Percentiles rank a stretch among this genome's conserved stretches.
phyloP scores from a whole-genome alignment of 2,113 vertebrate species.

The Mohoua ochrocephala region DNA sequence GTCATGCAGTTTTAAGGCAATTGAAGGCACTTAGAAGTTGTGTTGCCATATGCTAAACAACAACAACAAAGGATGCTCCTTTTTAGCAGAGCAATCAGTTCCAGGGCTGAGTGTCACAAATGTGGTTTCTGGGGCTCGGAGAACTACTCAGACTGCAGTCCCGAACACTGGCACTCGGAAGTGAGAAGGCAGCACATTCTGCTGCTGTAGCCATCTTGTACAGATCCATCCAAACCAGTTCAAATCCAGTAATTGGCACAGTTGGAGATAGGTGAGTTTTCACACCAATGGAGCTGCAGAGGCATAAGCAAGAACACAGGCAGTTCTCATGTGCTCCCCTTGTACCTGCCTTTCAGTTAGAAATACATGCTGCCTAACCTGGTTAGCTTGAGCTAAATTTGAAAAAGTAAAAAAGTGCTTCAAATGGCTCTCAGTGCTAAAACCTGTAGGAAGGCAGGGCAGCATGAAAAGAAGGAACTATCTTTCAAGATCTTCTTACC shows the following conservation, averaged over 20 bases:
- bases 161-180: neutral
- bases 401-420: neutral
- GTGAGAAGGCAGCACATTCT: neutral
- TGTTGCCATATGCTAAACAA: neutral
- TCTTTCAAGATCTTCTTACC: neutral
- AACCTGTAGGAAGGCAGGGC: neutral
- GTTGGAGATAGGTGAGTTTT: neutral
- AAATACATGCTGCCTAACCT: neutral
- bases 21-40: neutral
- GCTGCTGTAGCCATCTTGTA: neutral
- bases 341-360: neutral
- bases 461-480: neutral
- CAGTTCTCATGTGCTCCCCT: neutral
- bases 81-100: neutral
- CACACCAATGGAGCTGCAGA: neutral
- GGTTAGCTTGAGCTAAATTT: neutral
- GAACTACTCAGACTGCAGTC: neutral
- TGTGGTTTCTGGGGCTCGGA: accelerated
- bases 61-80: too few species aligned
- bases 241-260: neutral
- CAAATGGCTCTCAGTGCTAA: neutral
- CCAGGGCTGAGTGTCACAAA: neutral
- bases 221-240: neutral
- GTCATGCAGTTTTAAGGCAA: neutral
- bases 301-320: neutral